phyloP scores from a whole-genome alignment of 2,888 invertebrate species.

The Orthosia incerta region DNA sequence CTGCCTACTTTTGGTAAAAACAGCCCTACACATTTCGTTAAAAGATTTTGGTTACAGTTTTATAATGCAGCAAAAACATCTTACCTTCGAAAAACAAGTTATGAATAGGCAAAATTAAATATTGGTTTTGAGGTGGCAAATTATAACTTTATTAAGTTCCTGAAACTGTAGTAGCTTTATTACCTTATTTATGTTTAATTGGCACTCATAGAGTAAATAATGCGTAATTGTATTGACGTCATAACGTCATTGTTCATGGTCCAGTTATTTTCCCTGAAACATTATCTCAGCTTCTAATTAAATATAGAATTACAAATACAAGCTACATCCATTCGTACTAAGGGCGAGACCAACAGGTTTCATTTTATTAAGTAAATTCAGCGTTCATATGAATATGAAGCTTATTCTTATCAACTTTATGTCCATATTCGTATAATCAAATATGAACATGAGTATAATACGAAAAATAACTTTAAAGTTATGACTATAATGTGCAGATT shows the following conservation, averaged over 20 bases:
- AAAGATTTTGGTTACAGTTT: neutral
- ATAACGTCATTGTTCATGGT: conserved; percentile 28
- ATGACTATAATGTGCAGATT: too few species aligned
- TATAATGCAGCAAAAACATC: neutral
- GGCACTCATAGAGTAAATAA: conserved; percentile 11
- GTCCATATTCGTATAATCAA: neutral
- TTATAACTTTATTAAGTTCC: neutral
- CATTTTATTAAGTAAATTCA: neutral
- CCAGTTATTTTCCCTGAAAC: conserved; percentile 58
- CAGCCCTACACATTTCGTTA: neutral
- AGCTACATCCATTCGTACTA: neutral
- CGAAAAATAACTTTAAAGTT: neutral
- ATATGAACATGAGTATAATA: neutral
- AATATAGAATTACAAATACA: conserved; percentile 38
- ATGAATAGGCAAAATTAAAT: neutral
- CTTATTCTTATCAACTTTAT: neutral
- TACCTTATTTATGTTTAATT: conserved; percentile 8
- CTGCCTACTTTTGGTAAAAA: too few species aligned
- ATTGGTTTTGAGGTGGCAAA: neutral
- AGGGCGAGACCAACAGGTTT: neutral
- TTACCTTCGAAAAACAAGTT: neutral
- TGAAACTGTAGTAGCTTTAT: conserved; percentile 8
- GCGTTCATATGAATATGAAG: neutral
- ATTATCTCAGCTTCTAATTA: conserved; percentile 44
- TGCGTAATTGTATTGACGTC: conserved; percentile 53